phyloP scores from a whole-genome alignment of 2,888 invertebrate genomes.

The Vandiemenella viatica region DNA sequence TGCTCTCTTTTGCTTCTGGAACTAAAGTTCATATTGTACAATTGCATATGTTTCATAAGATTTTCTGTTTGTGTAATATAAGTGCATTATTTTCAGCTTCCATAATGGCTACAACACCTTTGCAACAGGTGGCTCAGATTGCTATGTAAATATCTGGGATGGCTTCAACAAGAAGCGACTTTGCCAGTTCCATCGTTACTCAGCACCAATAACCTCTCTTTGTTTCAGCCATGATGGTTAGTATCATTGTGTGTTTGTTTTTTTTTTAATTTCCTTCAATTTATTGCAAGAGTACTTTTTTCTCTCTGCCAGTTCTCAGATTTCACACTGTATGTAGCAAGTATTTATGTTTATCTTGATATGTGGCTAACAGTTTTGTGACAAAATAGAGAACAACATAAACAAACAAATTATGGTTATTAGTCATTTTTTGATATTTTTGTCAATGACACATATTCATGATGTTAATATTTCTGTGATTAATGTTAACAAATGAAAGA shows the following conservation, averaged over 20 bases:
- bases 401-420: too few relatives aligned
- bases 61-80: constrained; percentile 2
- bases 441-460: too few relatives aligned
- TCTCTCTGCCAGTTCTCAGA: neutral
- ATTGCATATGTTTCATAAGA: neutral
- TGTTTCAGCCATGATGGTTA: constrained; percentile 86
- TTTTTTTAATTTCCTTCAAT: neutral
- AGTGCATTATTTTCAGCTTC: constrained; percentile 56
- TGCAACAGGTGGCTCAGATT: constrained; percentile 95
- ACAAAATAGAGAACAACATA: too few relatives aligned
- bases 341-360: too few relatives aligned
- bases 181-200: constrained; percentile 95
- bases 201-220: constrained; percentile 84
- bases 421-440: too few relatives aligned
- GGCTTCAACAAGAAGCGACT: constrained; percentile 97
- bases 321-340: too few relatives aligned
- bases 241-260: constrained; percentile 3
- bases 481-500: too few relatives aligned
- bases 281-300: neutral
- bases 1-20: too few relatives aligned
- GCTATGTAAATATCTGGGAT: constrained; percentile 98
- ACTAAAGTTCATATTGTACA: too few relatives aligned
- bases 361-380: too few relatives aligned
- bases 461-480: too few relatives aligned
- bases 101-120: constrained; percentile 94